Percentiles rank a stretch among this genome's conserved stretches.
Evolutionary conservation across 2,113 vertebrate species (phyloP).

Genomic region (Antidorcas marsupialis): DNA sequence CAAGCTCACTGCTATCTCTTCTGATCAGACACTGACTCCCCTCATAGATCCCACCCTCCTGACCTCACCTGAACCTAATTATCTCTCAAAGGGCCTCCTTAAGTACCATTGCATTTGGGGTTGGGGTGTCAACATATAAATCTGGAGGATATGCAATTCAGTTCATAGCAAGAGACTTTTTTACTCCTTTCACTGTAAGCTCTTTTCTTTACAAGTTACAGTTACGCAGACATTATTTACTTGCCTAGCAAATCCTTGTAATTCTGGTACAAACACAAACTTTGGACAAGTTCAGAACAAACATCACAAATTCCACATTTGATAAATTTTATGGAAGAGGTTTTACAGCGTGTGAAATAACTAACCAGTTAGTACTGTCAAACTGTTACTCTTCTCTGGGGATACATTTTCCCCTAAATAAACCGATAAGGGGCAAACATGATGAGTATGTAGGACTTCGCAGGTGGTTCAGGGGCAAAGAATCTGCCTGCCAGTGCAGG

Average conservation of each 20-base stretch:
- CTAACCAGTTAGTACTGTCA: not conserved
- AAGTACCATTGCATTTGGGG: not conserved
- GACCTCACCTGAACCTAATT: not conserved
- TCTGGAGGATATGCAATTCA: not conserved
- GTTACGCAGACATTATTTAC: not conserved
- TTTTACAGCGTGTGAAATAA: not conserved
- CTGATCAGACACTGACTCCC: not conserved
- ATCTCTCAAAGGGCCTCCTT: not conserved
- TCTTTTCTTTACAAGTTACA: not conserved
- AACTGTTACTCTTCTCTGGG: not conserved
- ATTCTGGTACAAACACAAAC: not conserved
- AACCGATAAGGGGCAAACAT: not conserved
- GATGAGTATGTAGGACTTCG: not conserved
- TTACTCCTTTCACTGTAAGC: not conserved
- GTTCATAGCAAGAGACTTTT: not conserved
- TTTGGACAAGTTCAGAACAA: not conserved
- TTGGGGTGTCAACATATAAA: not conserved
- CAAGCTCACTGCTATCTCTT: not conserved
- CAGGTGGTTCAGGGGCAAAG: not conserved
- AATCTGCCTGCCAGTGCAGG: not conserved
- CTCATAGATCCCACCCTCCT: no score
- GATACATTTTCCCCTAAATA: not conserved
- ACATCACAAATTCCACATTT: not conserved
- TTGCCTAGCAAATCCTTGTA: not conserved
- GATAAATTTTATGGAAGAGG: not conserved